Evolutionary conservation across 2,113 vertebrate species (phyloP), one percentile per base, ranked within the genome.

Genomic region (Baryphthengus martii): DNA sequence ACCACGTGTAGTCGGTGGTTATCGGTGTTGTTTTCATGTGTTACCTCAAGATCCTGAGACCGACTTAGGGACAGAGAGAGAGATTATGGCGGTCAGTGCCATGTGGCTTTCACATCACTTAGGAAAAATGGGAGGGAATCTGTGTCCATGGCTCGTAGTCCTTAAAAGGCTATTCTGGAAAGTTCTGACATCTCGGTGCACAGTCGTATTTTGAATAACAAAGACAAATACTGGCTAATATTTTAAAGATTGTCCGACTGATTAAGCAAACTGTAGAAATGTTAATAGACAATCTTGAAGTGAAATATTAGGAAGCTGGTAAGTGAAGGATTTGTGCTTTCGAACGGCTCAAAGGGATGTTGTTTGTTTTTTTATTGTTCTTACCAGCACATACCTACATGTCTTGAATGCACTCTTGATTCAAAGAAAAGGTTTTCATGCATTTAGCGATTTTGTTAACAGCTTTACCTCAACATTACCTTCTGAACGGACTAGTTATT

Each of bases 131-230:
- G 29, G 63, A 78, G 11, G 44, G 44, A 61, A 75, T 62, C 39
- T n/a, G 24, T 86, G 50, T 39, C 24, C 13, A 2, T 29, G 35
- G 25, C 33, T 85, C 1, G 2, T 8, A 49, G 52, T 35, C 73
- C 44, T 75, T 78, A 77, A 63, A 89, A 67, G 17, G 26, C 50
- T 86, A 3, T 90, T 88, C 73, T 75, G 65, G 70, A 95, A 93
- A 35, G 52, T 89, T 95, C 86, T 65, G 20, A 44, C 35, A 68
- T 59, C 35, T 80, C 63, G 67, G 6, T 65, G 37, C 10, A 3
- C 15, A 45, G 63, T 59, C 40, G 45, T 28, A 7, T 73, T 86
- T 91, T 71, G 61, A 90, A 71, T 74, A 55, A 44, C 4, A 17
- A 68, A 81, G 47, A 16, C 55, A 84, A 83, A 61, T 73, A 16